Percentiles rank a stretch among this genome's conserved stretches.
These are phyloP conservation scores for Dicrurus megarhynchus DNA, from an alignment of 2,113 vertebrate species.

Conservation along the genomic window DNA sequence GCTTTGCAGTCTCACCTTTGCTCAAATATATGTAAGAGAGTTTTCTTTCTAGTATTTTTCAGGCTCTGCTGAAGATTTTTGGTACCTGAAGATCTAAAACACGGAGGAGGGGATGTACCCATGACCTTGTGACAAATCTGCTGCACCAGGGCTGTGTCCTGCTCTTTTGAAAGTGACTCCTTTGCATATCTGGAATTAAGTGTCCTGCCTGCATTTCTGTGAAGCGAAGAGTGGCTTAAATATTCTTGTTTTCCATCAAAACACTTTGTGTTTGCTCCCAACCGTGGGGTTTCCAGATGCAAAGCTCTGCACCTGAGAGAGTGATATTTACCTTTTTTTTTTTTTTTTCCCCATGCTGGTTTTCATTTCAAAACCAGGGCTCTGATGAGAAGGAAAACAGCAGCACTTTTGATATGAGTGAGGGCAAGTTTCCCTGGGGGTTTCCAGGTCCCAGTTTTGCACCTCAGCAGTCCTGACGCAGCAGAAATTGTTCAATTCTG, in stretches of 20 bases:
- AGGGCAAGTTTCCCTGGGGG: neutral
- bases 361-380: neutral
- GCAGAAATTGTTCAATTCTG: neutral
- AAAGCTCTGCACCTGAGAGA: neutral
- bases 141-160: neutral
- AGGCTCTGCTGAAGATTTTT: neutral
- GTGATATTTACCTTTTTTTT: neutral
- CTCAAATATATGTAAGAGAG: rapidly evolving
- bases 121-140: neutral
- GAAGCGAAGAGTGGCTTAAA: neutral
- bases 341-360: neutral
- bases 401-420: neutral
- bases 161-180: neutral
- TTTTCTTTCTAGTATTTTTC: neutral
- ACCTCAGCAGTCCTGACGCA: neutral
- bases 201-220: neutral
- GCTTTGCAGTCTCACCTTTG: neutral
- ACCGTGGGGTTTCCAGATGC: neutral
- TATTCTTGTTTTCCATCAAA: neutral
- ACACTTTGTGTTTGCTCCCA: neutral
- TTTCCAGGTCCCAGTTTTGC: neutral
- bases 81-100: neutral
- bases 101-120: neutral
- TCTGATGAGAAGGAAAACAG: neutral
- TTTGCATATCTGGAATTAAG: neutral